Conservation (phyloP, 1,140 invertebrate genomes). For the Eciton burchellii region DNA sequence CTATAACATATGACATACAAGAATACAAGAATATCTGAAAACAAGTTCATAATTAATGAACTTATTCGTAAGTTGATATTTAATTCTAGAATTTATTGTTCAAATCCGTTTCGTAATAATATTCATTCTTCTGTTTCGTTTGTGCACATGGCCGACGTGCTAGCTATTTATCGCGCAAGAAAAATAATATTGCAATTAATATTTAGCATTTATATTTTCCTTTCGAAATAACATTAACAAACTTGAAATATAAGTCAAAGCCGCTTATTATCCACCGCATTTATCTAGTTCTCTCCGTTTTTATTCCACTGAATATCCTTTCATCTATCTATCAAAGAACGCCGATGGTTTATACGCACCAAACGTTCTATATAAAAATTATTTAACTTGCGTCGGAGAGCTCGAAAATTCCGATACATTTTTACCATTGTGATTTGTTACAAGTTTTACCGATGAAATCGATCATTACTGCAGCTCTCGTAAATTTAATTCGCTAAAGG, state of each 20-base stretch:
- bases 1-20: not conserved
- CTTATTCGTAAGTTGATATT: constrained; percentile 3
- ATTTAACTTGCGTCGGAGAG: not conserved
- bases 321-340: not conserved
- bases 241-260: not conserved
- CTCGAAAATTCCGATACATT: not conserved
- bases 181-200: not conserved
- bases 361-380: not conserved
- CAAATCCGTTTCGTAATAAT: not conserved
- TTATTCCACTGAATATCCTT: not conserved
- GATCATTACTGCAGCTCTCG: not conserved
- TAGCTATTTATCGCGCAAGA: not conserved
- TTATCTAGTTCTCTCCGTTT: not conserved
- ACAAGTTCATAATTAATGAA: not conserved
- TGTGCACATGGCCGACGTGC: not conserved
- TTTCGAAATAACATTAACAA: not conserved
- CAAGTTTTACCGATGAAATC: not conserved
- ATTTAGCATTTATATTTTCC: constrained; percentile 6
- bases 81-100: not conserved
- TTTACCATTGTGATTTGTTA: not conserved
- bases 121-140: not conserved
- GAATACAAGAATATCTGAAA: not conserved
- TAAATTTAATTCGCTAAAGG: constrained; percentile 9
- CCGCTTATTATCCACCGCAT: not conserved
- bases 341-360: not conserved